Evolutionary conservation across 35 echinoderm and acorn worm genomes (phyloP), one percentile per base, ranked within the genome.

Genomic region (Strongylocentrotus purpuratus): DNA sequence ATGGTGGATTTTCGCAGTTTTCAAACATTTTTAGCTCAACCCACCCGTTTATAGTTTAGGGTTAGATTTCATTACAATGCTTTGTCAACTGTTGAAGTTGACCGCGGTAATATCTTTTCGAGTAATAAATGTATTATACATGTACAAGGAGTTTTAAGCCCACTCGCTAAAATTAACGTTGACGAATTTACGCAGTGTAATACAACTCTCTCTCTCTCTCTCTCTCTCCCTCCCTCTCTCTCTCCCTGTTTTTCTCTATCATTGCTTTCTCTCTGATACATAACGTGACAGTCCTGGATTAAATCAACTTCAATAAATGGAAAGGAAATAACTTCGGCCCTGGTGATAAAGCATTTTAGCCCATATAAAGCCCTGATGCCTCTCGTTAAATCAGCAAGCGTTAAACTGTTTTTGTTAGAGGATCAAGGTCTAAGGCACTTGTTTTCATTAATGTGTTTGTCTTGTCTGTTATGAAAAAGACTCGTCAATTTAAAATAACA

Each of bases 381-480:
- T 55, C 50, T 78, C 65, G 65, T 78, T 78, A 78, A n/a, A 78
- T 78, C 20, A 78, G 50, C 20, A 78, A 78, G 65, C 28, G 22
- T 55, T 55, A 55, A 58, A 28, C 17, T 71, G 61, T 71, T 71
- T 55, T 71, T 71, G 65, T 78, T 78, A 78, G 20, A 7, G 18
- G 65, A 78, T 78, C 65, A n/a, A 78, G 65, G 65, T 78, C 65
- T 78, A 28, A 0, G 20, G 28, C 20, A 7, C 22, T 78, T 78
- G 65, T 78, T 78, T 78, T 78, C 65, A 78, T 78, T 78, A 78
- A 78, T n/a, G 65, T 78, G 22, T 78, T 78, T 78, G 4, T 78
- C 65, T 78, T 78, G 65, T 78, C 65, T 78, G 28, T 78, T 78
- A n/a, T 78, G 18, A 78, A 78, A 59, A 78, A 78, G 65, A 78